Evolutionary conservation across 2,888 invertebrate species (phyloP).

Genomic region (Caradrina clavipalpis): DNA sequence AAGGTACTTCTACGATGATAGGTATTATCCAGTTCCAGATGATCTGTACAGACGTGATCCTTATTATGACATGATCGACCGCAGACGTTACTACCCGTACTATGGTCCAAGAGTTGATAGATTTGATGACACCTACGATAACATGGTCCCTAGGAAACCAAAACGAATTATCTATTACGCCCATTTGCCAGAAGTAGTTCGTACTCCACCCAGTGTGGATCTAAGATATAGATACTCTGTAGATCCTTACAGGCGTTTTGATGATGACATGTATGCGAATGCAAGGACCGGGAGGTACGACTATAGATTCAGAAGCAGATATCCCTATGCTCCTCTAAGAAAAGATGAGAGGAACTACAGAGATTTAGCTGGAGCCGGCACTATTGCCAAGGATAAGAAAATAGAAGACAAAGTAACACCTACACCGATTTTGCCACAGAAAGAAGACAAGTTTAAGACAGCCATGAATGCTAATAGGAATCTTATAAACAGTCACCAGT

Average conservation of each 20-base stretch:
- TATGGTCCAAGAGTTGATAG: conserved; percentile 82
- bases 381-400: conserved; percentile 84
- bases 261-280: conserved; percentile 82
- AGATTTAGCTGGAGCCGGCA: conserved; percentile 84
- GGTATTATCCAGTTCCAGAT: conserved; percentile 79
- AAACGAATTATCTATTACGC: conserved; percentile 93
- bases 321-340: conserved; percentile 84
- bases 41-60: conserved; percentile 86
- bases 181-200: conserved; percentile 93
- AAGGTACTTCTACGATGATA: conserved; percentile 83
- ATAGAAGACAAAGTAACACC: conserved; percentile 87
- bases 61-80: conserved; percentile 84
- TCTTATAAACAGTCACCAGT: conserved; percentile 87
- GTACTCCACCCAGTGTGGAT: conserved; percentile 91
- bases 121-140: conserved; percentile 85
- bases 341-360: conserved; percentile 88
- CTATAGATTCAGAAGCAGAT: conserved; percentile 84
- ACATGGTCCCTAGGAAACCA: conserved; percentile 85
- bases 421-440: conserved; percentile 84
- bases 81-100: conserved; percentile 77
- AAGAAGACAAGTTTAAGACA: conserved; percentile 79
- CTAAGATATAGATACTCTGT: conserved; percentile 88
- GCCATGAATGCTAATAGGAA: conserved; percentile 76
- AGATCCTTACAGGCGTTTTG: conserved; percentile 85
- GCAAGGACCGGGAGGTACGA: conserved; percentile 85